Evolutionary conservation across 1,140 invertebrate genomes (phyloP).

Genomic region (Ostrea denselamellosa): DNA sequence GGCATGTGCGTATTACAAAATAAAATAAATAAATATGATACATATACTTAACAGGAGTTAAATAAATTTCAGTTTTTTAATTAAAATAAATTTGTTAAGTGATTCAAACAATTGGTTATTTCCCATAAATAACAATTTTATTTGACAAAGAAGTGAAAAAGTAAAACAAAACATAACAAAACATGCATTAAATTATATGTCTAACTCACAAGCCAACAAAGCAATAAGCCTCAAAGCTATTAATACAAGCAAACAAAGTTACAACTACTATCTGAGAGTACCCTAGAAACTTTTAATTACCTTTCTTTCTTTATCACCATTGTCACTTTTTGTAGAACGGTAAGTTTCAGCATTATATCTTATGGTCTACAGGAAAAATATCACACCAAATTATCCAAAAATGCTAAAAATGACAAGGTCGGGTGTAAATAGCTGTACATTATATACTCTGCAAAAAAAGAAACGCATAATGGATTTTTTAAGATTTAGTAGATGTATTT

Average conservation of each 20-base stretch:
- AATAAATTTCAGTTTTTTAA: neutral
- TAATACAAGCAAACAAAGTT: neutral
- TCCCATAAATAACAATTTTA: no score
- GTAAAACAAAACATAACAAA: no score
- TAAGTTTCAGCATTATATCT: conserved; percentile 2
- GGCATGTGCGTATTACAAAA: neutral
- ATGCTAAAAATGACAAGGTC: neutral
- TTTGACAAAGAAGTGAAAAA: no score
- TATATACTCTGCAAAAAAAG: no score
- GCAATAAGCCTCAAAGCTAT: neutral
- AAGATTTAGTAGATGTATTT: no score
- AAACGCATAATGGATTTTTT: no score
- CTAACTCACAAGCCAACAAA: neutral
- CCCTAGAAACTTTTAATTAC: neutral
- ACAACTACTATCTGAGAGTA: no score
- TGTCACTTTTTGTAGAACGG: neutral
- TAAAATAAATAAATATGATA: neutral
- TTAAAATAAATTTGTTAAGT: no score
- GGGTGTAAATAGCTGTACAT: no score
- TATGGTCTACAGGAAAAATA: conserved; percentile 9
- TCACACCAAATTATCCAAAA: neutral
- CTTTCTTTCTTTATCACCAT: conserved; percentile 18
- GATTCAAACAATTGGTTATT: no score
- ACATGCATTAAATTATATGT: neutral
- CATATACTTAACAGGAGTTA: neutral